Percentiles rank a stretch among this genome's conserved stretches.
phyloP scores from a whole-genome alignment of 1,140 invertebrate species.

The Fopius arisanus region DNA sequence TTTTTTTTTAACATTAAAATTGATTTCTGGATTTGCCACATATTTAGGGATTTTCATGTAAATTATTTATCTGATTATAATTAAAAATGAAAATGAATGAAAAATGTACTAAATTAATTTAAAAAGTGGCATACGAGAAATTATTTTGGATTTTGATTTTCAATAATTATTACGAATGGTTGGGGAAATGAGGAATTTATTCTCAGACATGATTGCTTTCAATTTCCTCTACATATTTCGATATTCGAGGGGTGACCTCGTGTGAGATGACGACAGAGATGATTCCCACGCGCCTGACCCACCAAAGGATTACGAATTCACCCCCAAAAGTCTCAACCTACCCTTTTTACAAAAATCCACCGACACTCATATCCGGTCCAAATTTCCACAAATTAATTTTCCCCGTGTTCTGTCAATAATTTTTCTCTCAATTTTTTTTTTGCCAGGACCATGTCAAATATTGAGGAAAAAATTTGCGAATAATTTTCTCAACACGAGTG shows the following conservation, averaged over 20 bases:
- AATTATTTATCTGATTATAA: too few relatives aligned
- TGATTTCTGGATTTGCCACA: too few relatives aligned
- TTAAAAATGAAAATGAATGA: too few relatives aligned
- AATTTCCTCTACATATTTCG: background rate
- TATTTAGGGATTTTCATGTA: too few relatives aligned
- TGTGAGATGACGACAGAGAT: conserved; percentile 26
- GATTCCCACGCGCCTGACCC: conserved; percentile 31
- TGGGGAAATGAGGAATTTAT: background rate
- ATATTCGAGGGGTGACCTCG: conserved; percentile 24
- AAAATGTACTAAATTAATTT: too few relatives aligned
- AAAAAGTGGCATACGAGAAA: too few relatives aligned
- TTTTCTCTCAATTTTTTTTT: background rate
- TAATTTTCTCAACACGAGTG: background rate
- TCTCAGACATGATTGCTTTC: background rate
- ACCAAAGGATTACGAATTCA: conserved; percentile 32
- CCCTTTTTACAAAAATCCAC: too few relatives aligned
- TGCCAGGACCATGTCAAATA: background rate
- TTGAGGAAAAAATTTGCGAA: background rate
- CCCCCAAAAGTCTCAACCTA: background rate
- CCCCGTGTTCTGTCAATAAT: too few relatives aligned
- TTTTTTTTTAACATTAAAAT: too few relatives aligned
- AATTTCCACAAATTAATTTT: too few relatives aligned
- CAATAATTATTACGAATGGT: background rate
- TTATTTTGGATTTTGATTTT: background rate
- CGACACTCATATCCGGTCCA: too few relatives aligned